phyloP scores from a whole-genome alignment of 2,113 vertebrate species.

The Pseudorasbora parva region DNA sequence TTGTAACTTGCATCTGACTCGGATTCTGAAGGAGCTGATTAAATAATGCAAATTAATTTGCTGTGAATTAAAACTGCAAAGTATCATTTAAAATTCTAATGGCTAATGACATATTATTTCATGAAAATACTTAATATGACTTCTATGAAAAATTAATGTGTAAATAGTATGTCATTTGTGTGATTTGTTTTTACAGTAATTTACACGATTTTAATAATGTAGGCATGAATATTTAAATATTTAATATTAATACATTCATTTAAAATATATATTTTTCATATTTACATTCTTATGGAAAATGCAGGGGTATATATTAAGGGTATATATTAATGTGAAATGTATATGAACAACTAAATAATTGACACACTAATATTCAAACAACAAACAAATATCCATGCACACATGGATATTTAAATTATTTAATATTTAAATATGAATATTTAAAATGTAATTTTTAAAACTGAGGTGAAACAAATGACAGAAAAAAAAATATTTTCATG shows the following conservation, averaged over 20 bases:
- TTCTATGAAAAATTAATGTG: background rate
- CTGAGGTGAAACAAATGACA: too few species aligned
- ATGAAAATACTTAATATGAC: background rate
- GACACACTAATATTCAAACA: background rate
- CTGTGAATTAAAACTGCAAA: background rate
- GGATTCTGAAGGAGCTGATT: constrained; percentile 65
- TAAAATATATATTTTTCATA: background rate
- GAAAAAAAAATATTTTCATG: too few species aligned
- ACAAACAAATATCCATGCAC: background rate
- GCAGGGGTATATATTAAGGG: background rate
- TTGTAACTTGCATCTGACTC: constrained; percentile 74
- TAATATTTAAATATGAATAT: too few species aligned
- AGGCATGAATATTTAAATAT: background rate
- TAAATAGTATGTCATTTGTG: background rate
- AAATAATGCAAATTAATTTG: constrained; percentile 17
- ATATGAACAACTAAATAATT: background rate
- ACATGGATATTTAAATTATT: background rate
- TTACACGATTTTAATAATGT: background rate
- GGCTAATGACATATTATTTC: background rate
- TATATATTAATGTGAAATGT: background rate
- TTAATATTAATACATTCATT: too few species aligned
- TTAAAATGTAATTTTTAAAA: too few species aligned
- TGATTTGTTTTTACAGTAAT: background rate
- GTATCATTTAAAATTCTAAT: background rate
- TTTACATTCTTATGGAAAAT: background rate